Evolutionary conservation across 2,113 vertebrate species (phyloP).

Genomic region (Podarcis muralis): DNA sequence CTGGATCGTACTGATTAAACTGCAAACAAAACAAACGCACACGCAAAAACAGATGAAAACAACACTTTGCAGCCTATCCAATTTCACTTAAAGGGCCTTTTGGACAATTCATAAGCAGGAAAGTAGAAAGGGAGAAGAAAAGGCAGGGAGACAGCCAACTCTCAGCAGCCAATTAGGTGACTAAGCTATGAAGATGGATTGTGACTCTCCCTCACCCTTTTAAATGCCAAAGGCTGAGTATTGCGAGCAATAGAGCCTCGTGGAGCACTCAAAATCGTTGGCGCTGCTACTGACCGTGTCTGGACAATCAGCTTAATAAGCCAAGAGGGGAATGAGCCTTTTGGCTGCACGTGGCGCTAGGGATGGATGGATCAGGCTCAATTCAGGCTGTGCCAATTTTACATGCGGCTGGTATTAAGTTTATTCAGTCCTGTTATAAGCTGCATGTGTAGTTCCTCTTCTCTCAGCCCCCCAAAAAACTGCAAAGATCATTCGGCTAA

Average conservation of each 20-base stretch:
- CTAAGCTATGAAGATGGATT: conserved; percentile 54
- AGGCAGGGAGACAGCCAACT: too few relatives aligned
- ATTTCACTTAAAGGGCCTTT: conserved; percentile 80
- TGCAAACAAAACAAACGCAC: conserved; percentile 70
- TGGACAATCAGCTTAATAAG: too few relatives aligned
- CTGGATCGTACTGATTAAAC: conserved; percentile 83
- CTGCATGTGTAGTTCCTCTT: too few relatives aligned
- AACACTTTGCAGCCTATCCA: conserved; percentile 79
- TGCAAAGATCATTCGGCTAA: too few relatives aligned
- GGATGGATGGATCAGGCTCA: too few relatives aligned
- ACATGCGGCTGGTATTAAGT: too few relatives aligned
- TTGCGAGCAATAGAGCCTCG: neutral
- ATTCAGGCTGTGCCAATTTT: too few relatives aligned
- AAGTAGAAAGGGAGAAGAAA: neutral
- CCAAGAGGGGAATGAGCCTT: too few relatives aligned
- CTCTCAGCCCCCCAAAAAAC: too few relatives aligned
- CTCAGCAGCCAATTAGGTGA: conserved; percentile 71
- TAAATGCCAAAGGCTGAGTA: rapidly evolving
- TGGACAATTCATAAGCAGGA: conserved; percentile 74
- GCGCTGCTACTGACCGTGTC: too few relatives aligned
- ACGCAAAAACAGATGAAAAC: conserved; percentile 70
- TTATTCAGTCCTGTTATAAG: too few relatives aligned
- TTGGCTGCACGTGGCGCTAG: too few relatives aligned
- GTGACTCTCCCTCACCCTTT: neutral
- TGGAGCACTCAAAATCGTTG: neutral